Evolutionary conservation across 1,140 invertebrate genomes (phyloP).

Genomic region (Micrasema longulum): DNA sequence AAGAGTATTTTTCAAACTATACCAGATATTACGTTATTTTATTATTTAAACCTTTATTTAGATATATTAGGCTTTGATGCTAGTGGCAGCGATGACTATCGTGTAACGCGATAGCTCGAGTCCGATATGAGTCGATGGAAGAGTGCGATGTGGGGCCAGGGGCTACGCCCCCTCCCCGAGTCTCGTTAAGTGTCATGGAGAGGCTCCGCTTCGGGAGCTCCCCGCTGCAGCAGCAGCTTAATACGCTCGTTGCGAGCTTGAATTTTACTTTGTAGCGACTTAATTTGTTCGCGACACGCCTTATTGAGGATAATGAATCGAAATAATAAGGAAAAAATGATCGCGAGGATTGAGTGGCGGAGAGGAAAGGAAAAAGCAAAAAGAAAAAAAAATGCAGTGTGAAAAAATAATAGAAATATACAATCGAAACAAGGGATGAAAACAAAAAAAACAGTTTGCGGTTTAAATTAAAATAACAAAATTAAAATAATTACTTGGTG

Average conservation of each 20-base stretch:
- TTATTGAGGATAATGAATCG: conserved; percentile 68
- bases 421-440: conserved; percentile 51
- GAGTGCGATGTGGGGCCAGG: conserved; percentile 1
- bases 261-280: conserved; percentile 89
- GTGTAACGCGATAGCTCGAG: conserved; percentile 27
- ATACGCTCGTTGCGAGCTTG: conserved; percentile 87
- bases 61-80: conserved; percentile 13
- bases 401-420: conserved; percentile 58
- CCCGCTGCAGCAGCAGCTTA: conserved; percentile 86
- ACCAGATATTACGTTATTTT: too few species aligned
- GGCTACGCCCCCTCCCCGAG: conserved; percentile 21
- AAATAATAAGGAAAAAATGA: conserved; percentile 60
- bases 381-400: conserved; percentile 73
- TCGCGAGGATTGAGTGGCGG: conserved; percentile 54
- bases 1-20: conserved; percentile 19
- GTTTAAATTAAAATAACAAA: conserved; percentile 39
- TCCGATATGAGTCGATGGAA: conserved; percentile 13
- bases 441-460: conserved; percentile 45
- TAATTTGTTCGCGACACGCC: conserved; percentile 87
- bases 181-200: conserved; percentile 69
- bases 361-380: conserved; percentile 65
- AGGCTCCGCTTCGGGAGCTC: conserved; percentile 81
- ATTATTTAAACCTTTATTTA: conserved; percentile 1
- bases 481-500: conserved; percentile 5
- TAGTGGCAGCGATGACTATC: conserved; percentile 37